phyloP scores from a whole-genome alignment of 2,888 invertebrate genomes.

The Drosophila koepferae region DNA sequence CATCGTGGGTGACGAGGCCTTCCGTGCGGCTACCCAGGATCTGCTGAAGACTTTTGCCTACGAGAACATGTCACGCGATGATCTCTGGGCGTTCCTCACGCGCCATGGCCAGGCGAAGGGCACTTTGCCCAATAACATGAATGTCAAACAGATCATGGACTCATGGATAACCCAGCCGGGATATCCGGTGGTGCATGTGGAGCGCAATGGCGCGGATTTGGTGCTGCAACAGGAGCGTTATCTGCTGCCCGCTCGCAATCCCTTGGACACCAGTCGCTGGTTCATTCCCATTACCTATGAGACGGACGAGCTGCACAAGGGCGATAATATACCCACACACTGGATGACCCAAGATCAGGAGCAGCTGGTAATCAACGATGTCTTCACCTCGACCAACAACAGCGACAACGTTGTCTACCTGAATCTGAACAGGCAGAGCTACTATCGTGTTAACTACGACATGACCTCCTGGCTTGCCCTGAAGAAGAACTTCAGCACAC shows the following conservation, averaged over 20 bases:
- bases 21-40: conserved; percentile 86
- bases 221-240: conserved; percentile 83
- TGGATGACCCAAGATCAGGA: conserved; percentile 82
- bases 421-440: conserved; percentile 86
- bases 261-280: conserved; percentile 82
- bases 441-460: conserved; percentile 89
- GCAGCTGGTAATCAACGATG: conserved; percentile 78
- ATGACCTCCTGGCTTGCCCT: conserved; percentile 87
- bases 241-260: conserved; percentile 79
- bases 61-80: conserved; percentile 87
- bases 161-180: conserved; percentile 90
- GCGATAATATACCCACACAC: conserved; percentile 81
- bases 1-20: conserved; percentile 88
- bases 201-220: conserved; percentile 83
- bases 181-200: conserved; percentile 88
- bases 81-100: conserved; percentile 89
- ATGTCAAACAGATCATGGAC: conserved; percentile 88
- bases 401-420: conserved; percentile 83
- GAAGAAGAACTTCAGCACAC: conserved; percentile 86
- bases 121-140: conserved; percentile 84
- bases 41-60: conserved; percentile 86
- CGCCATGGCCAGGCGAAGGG: conserved; percentile 86
- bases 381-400: conserved; percentile 75
- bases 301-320: conserved; percentile 79
- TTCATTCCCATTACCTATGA: conserved; percentile 84